Evolutionary conservation across 37 sponge, comb jelly and placozoan genomes (phyloP).

Genomic region (Chondrilla cf. caribensis): DNA sequence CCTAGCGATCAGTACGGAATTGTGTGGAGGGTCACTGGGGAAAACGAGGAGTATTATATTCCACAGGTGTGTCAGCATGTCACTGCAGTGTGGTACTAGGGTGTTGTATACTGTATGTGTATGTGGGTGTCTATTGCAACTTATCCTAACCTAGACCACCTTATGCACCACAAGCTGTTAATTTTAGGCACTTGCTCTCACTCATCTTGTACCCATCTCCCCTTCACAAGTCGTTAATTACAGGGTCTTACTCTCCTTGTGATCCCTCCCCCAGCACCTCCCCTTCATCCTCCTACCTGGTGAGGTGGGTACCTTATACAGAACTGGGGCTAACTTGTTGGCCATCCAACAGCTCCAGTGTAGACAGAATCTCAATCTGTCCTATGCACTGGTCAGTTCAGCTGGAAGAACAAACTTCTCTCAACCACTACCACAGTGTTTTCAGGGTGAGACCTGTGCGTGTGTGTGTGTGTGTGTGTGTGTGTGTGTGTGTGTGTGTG

Average conservation of each 20-base stretch:
- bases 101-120: too few relatives aligned
- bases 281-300: neutral
- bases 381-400: constrained; percentile 13
- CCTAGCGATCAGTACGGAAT: neutral
- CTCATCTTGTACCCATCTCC: too few relatives aligned
- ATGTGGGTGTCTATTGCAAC: too few relatives aligned
- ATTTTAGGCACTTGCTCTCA: too few relatives aligned
- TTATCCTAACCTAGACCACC: too few relatives aligned
- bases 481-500: neutral
- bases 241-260: neutral
- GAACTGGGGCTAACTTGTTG: constrained; percentile 13
- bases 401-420: constrained; percentile 14
- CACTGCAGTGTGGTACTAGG: too few relatives aligned
- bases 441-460: neutral
- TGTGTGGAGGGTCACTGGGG: neutral
- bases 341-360: constrained; percentile 19
- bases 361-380: neutral
- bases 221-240: neutral
- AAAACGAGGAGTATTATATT: neutral
- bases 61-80: constrained; percentile 26
- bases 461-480: neutral
- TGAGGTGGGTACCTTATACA: constrained; percentile 17
- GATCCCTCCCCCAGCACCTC: constrained; percentile 6
- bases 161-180: too few relatives aligned
- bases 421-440: neutral